A percentile compares a stretch with the other conserved stretches of the same genome.
These are phyloP conservation scores for Himalopsyche anomala DNA, from an alignment of 2,888 invertebrate species.

Conservation along the genomic window DNA sequence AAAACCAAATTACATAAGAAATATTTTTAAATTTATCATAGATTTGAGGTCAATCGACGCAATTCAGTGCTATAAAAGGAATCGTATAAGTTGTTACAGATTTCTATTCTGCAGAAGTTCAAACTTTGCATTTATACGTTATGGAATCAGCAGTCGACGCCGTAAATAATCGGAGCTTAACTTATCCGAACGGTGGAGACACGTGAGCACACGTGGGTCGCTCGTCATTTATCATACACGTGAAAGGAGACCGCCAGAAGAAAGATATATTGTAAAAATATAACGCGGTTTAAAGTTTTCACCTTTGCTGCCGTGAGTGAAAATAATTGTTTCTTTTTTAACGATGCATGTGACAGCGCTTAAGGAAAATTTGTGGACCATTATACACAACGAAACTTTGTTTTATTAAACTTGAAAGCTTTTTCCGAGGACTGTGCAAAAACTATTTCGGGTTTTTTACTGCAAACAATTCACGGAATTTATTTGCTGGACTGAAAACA, in stretches of 20 bases:
- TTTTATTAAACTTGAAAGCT: neutral
- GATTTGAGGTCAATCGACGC: neutral
- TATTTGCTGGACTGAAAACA: too few relatives aligned
- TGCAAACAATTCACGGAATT: too few relatives aligned
- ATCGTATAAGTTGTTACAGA: neutral
- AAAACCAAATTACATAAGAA: too few relatives aligned
- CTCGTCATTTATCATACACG: slow-evolving; percentile 44
- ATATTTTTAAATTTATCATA: too few relatives aligned
- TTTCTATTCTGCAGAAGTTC: neutral
- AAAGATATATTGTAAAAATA: slow-evolving; percentile 34
- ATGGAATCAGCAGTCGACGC: slow-evolving; percentile 9
- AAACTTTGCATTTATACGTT: slow-evolving; percentile 25
- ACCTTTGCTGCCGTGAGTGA: slow-evolving; percentile 29
- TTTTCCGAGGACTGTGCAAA: too few relatives aligned
- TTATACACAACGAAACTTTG: neutral
- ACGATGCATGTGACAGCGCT: slow-evolving; percentile 34
- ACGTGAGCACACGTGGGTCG: slow-evolving; percentile 44
- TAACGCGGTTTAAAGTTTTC: slow-evolving; percentile 34
- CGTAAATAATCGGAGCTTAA: slow-evolving; percentile 49
- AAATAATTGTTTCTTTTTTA: slow-evolving; percentile 34
- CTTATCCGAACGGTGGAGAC: slow-evolving; percentile 38
- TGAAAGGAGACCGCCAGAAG: slow-evolving; percentile 6
- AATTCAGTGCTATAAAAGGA: neutral
- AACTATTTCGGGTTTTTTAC: too few relatives aligned
- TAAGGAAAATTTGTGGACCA: slow-evolving; percentile 30